Evolutionary conservation across 2,797 vertebrate species (phyloP).

Genomic region (Oryzias sinensis): DNA sequence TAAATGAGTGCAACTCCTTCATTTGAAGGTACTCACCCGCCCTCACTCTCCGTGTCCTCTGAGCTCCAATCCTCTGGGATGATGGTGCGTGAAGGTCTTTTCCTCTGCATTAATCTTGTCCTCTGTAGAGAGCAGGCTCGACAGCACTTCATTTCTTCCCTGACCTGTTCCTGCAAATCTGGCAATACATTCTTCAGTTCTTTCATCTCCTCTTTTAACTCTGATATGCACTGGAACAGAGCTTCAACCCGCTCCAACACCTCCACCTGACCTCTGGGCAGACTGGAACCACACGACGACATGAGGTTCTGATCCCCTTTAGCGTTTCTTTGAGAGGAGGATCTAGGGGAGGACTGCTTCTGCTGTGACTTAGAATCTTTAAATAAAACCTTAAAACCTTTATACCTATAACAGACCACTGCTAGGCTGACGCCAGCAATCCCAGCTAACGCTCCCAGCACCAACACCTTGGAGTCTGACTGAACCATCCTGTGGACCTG

Average conservation of each 20-base stretch:
- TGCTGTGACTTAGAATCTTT: constrained; percentile 18
- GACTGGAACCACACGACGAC: constrained; percentile 52
- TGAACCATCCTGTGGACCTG: constrained; percentile 80
- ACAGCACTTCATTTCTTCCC: constrained; percentile 78
- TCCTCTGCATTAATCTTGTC: constrained; percentile 75
- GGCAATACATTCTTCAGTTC: constrained; percentile 86
- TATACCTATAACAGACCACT: constrained; percentile 82
- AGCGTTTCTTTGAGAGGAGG: constrained; percentile 29
- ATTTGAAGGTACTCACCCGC: constrained; percentile 72
- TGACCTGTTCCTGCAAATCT: constrained; percentile 84
- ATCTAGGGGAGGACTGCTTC: constrained; percentile 27
- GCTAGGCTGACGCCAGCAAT: constrained; percentile 86
- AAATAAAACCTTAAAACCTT: constrained; percentile 25
- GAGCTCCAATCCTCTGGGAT: constrained; percentile 67
- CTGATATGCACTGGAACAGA: constrained; percentile 85
- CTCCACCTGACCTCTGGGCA: constrained; percentile 81
- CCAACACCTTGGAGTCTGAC: constrained; percentile 81
- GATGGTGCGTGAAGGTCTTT: constrained; percentile 62
- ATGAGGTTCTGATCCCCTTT: constrained; percentile 31
- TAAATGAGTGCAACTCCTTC: too few species aligned
- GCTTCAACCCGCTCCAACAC: constrained; percentile 87
- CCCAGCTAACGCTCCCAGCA: constrained; percentile 86
- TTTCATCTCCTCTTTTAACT: constrained; percentile 89
- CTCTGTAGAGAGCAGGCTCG: constrained; percentile 78
- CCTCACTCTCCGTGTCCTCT: constrained; percentile 82